Percentiles rank a stretch among this genome's conserved stretches.
phyloP scores from a whole-genome alignment of 1,140 invertebrate genomes.

The Hyphantria cunea region DNA sequence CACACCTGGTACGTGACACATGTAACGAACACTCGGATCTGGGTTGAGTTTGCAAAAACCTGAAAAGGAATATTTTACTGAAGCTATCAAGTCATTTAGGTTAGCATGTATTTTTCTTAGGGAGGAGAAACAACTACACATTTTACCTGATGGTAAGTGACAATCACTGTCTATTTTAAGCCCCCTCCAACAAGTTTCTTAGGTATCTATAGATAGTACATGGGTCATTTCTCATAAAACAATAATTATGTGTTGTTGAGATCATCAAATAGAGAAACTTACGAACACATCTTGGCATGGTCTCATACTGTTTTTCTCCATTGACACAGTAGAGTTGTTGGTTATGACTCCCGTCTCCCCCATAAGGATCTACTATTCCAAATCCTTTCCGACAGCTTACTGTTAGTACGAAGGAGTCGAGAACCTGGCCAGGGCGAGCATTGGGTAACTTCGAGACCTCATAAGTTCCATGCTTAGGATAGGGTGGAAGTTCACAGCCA shows the following conservation, averaged over 20 bases:
- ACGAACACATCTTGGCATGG: slow-evolving; percentile 51
- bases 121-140: too few species aligned
- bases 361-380: not conserved
- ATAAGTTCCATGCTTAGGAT: slow-evolving; percentile 45
- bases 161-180: too few species aligned
- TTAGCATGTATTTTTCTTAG: too few species aligned
- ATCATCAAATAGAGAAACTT: slow-evolving; percentile 24
- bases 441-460: slow-evolving; percentile 26
- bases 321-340: not conserved
- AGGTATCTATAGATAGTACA: too few species aligned
- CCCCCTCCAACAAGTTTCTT: too few species aligned
- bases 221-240: too few species aligned
- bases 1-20: slow-evolving; percentile 30
- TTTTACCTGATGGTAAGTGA: too few species aligned
- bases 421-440: slow-evolving; percentile 32
- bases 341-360: slow-evolving; percentile 36
- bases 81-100: too few species aligned
- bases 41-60: slow-evolving; percentile 39
- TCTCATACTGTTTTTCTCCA: not conserved
- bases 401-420: not conserved
- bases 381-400: slow-evolving; percentile 3
- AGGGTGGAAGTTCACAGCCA: slow-evolving; percentile 45
- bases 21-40: slow-evolving; percentile 41
- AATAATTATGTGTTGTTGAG: too few species aligned
- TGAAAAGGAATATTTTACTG: slow-evolving; percentile 17